These are phyloP conservation scores for Tetranychus truncatus DNA, from an alignment of 2,888 invertebrate genomes.

Conservation along the genomic window DNA sequence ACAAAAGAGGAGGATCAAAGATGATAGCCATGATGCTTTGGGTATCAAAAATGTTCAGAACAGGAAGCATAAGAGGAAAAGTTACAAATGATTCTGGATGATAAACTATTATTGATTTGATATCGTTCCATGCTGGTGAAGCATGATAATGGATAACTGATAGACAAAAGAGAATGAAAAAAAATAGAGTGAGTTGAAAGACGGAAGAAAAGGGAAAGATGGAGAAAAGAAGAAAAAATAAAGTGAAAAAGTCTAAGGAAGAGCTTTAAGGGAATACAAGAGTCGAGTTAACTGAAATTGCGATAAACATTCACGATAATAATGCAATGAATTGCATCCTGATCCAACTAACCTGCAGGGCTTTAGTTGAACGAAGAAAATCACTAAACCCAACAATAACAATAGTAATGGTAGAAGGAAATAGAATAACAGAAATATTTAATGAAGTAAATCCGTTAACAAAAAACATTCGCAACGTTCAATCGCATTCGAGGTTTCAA, in stretches of 20 bases:
- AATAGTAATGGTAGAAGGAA: too few relatives aligned
- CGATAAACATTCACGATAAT: neutral
- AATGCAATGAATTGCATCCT: neutral
- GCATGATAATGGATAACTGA: neutral
- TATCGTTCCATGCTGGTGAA: neutral
- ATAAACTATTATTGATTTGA: slow-evolving; percentile 1
- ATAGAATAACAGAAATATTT: too few relatives aligned
- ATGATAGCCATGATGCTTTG: too few relatives aligned
- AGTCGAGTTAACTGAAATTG: neutral
- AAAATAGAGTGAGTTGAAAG: neutral
- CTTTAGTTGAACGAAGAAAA: too few relatives aligned
- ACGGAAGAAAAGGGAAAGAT: neutral
- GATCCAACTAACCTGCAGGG: neutral
- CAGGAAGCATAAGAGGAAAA: neutral
- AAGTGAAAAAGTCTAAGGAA: slow-evolving; percentile 1
- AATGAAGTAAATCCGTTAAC: too few relatives aligned
- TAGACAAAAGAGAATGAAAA: neutral
- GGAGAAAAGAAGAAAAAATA: neutral
- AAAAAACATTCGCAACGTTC: too few relatives aligned
- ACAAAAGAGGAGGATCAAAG: too few relatives aligned
- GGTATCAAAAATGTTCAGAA: neutral
- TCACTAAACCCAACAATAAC: too few relatives aligned
- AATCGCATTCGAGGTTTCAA: too few relatives aligned
- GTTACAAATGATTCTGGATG: neutral
- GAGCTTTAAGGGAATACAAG: neutral